Percentiles rank a stretch among this genome's conserved stretches.
These are phyloP conservation scores for Poeciliopsis infans DNA, from an alignment of 2,797 vertebrate species.

Conservation along the genomic window DNA sequence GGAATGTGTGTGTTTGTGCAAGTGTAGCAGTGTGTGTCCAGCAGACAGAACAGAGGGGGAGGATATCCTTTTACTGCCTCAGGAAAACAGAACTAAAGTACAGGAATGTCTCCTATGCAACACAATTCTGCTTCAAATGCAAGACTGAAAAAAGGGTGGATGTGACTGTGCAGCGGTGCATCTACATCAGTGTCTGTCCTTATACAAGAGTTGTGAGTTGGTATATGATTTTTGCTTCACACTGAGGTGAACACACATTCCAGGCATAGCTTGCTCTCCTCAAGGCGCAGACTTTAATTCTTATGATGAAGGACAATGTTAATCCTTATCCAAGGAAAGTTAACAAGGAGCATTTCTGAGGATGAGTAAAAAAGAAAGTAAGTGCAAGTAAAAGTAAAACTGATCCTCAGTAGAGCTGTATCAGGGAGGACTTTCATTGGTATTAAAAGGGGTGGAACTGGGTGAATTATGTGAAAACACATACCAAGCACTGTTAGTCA, in stretches of 20 bases:
- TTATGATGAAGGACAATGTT: constrained; percentile 66
- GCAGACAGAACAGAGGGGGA: constrained; percentile 65
- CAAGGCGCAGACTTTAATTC: constrained; percentile 57
- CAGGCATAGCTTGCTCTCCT: constrained; percentile 79
- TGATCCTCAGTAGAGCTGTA: not conserved
- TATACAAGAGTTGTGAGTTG: constrained; percentile 46
- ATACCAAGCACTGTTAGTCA: not conserved
- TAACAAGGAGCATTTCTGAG: constrained; percentile 11
- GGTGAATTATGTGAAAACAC: constrained; percentile 14
- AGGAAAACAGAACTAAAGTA: constrained; percentile 65
- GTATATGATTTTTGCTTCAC: constrained; percentile 47
- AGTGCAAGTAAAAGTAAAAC: constrained; percentile 4
- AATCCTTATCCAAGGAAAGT: constrained; percentile 6
- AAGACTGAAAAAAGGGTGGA: constrained; percentile 18
- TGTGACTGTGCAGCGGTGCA: constrained; percentile 25
- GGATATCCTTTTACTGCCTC: constrained; percentile 78
- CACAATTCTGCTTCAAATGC: constrained; percentile 40
- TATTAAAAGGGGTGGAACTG: constrained; percentile 7
- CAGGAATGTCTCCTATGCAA: constrained; percentile 72
- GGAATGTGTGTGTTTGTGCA: constrained; percentile 46
- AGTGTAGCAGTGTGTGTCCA: constrained; percentile 46
- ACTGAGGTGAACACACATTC: constrained; percentile 83
- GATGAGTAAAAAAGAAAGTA: constrained; percentile 9
- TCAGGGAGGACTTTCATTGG: not conserved
- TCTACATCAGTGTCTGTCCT: constrained; percentile 20